These are phyloP conservation scores for Chaetops frenatus DNA, from an alignment of 2,113 vertebrate species.

Conservation along the genomic window DNA sequence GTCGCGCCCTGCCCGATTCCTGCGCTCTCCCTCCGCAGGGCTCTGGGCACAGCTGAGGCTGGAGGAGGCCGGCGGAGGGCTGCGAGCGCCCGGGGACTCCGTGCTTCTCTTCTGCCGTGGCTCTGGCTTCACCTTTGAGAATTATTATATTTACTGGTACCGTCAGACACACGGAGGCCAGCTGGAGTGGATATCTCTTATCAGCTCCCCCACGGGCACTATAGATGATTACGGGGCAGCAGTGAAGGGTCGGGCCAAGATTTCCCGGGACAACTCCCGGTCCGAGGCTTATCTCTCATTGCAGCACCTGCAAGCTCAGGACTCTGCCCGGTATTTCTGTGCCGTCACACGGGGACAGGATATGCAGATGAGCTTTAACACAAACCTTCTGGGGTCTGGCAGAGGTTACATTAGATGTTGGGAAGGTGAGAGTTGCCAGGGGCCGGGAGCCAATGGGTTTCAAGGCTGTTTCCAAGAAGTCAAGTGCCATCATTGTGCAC, in stretches of 20 bases:
- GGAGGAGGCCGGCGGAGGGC: background rate
- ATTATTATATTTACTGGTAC: rapidly evolving
- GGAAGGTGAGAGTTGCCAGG: background rate
- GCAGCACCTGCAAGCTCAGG: rapidly evolving
- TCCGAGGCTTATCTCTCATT: rapidly evolving
- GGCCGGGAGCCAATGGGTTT: background rate
- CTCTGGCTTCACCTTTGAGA: rapidly evolving
- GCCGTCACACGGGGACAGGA: rapidly evolving
- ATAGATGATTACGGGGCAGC: no score
- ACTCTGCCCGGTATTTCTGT: background rate
- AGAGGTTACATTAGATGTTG: background rate
- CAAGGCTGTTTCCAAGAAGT: background rate
- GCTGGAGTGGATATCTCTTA: background rate
- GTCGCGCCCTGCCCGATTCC: background rate
- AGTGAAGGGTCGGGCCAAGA: background rate
- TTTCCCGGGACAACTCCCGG: rapidly evolving
- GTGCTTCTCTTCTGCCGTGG: background rate
- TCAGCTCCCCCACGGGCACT: background rate
- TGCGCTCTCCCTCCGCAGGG: background rate
- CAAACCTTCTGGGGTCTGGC: background rate
- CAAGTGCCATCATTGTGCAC: background rate
- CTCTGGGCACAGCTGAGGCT: background rate
- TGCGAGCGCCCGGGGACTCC: background rate
- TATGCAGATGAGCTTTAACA: background rate
- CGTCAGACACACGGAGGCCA: background rate